Evolutionary conservation across 37 sponge, comb jelly and placozoan genomes (phyloP), one percentile per base, ranked within the genome.

Genomic region (Mnemiopsis leidyi): DNA sequence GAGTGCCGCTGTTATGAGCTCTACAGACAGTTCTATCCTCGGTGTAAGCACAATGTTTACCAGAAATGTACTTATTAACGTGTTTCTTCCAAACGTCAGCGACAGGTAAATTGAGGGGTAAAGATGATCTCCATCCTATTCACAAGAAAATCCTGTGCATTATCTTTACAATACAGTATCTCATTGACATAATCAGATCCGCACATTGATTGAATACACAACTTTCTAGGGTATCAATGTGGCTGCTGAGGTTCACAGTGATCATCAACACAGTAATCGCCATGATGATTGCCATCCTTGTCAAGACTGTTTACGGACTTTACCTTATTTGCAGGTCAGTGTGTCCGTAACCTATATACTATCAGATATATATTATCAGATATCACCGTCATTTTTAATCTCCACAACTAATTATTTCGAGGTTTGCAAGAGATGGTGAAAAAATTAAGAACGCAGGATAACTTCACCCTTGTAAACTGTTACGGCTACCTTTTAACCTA

Each of bases 21-120:
- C 82, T 7, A 79, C 82, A 7, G 82, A 79, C 82, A 79, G 82
- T 32, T 79, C 82, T 9, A 79, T 79, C 29, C 82, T 79, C 7
- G 82, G 82, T 32, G 82, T 79, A 13, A 79, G 82, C 21, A 79
- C 82, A 7, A 79, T 79, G 82, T 79, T 79, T 36, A 79, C 82
- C 33, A 79, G 82, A 21, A 79, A 79, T 79, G 82, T 79, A 34
- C 3, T 79, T 32, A 9, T 31, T 13, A 28, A 79, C 29, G 82
- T 79, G 1, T 36, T 79, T 36, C 32, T 33, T 36, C 26, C 9
- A 29, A 79, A 79, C 3, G 82, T 36, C 2, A 36, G 37, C 29
- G 82, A 79, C 29, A 79, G 36, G 82, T 79, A 71, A n/a, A n/a
- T n/a, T n/a, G n/a, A n/a, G n/a, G n/a, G n/a, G n/a, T n/a, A n/a